Evolutionary conservation across 1,140 invertebrate genomes (phyloP).

Genomic region (Chymomyza costata): DNA sequence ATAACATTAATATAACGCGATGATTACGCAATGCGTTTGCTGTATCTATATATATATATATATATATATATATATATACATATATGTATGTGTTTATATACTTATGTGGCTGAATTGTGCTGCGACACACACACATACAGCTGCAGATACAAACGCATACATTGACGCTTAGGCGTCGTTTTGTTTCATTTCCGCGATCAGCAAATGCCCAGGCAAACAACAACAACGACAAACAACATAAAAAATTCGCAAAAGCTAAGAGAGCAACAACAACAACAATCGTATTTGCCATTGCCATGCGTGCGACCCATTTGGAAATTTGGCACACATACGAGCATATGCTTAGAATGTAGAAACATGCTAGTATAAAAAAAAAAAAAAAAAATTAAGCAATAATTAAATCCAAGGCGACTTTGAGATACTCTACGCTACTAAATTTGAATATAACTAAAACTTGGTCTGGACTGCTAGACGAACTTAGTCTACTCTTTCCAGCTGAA

Average conservation of each 20-base stretch:
- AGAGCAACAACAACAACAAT: no score
- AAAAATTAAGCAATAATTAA: background rate
- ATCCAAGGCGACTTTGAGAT: slow-evolving; percentile 1
- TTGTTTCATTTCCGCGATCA: slow-evolving; percentile 71
- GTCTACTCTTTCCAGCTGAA: no score
- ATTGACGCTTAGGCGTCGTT: slow-evolving; percentile 22
- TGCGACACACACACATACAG: slow-evolving; percentile 15
- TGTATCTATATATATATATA: slow-evolving; percentile 19
- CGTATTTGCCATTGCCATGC: no score
- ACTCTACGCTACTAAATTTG: no score
- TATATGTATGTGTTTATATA: no score
- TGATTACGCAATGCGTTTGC: slow-evolving; percentile 71
- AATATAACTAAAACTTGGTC: no score
- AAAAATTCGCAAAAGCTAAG: slow-evolving; percentile 60
- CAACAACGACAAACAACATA: slow-evolving; percentile 15
- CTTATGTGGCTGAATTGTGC: no score
- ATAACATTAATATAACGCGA: slow-evolving; percentile 34
- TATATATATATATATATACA: slow-evolving; percentile 21
- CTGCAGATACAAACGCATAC: slow-evolving; percentile 17
- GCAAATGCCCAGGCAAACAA: slow-evolving; percentile 42
- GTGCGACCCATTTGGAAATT: slow-evolving; percentile 67
- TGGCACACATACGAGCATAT: no score
- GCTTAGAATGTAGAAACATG: no score
- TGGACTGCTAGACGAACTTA: no score
- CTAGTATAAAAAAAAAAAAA: slow-evolving; percentile 2